These are phyloP conservation scores for Acrocyrtus sp. DNA, from an alignment of 2,888 invertebrate species.

Conservation along the genomic window DNA sequence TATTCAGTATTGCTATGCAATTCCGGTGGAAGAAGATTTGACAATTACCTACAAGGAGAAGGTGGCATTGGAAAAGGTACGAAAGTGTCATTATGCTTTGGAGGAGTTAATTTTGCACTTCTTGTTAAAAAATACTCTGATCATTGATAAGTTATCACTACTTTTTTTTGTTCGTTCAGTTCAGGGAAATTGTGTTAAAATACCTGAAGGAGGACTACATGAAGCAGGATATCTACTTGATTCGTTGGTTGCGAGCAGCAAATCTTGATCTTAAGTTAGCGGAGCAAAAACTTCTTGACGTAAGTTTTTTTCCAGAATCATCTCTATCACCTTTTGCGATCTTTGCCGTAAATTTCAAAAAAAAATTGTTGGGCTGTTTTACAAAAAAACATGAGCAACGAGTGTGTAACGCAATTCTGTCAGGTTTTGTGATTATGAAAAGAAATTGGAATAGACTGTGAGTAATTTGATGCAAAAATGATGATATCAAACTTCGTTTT, in stretches of 20 bases:
- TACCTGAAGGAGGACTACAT: slow-evolving; percentile 35
- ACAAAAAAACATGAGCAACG: neutral
- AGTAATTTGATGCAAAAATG: no score
- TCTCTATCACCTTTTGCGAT: no score
- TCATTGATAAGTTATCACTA: no score
- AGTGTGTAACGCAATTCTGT: neutral
- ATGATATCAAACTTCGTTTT: no score
- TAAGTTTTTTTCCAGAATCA: no score
- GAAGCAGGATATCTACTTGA: slow-evolving; percentile 41
- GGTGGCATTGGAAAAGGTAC: slow-evolving; percentile 45
- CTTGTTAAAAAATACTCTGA: slow-evolving; percentile 2
- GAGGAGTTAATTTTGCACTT: neutral
- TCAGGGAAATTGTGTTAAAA: slow-evolving; percentile 16
- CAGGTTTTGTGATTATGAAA: no score
- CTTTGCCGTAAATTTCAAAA: neutral
- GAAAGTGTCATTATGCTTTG: neutral
- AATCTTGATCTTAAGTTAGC: slow-evolving; percentile 46
- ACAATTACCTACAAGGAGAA: slow-evolving; percentile 44
- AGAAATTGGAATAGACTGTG: no score
- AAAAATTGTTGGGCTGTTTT: neutral
- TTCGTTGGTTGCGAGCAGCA: slow-evolving; percentile 40
- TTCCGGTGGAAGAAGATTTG: slow-evolving; percentile 45
- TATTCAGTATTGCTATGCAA: slow-evolving; percentile 5
- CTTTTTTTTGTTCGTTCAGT: no score
- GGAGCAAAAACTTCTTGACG: slow-evolving; percentile 47